These are phyloP conservation scores for Anadara kagoshimensis DNA, from an alignment of 1,140 invertebrate species.

Conservation along the genomic window DNA sequence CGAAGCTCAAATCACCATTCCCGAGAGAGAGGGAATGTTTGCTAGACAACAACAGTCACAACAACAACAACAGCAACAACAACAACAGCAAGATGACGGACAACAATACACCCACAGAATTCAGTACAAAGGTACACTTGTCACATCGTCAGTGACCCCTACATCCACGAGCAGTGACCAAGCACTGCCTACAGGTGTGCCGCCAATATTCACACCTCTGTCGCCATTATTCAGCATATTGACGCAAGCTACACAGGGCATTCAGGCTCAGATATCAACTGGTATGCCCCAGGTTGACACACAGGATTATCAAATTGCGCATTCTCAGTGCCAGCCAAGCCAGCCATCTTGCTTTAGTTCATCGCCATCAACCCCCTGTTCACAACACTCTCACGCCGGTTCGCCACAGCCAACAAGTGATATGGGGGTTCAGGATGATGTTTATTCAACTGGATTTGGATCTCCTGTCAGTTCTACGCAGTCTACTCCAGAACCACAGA, in stretches of 20 bases:
- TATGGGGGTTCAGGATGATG: conserved; percentile 53
- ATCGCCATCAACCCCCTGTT: conserved; percentile 52
- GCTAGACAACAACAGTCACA: conserved; percentile 45
- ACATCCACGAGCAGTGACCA: conserved; percentile 53
- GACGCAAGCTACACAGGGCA: conserved; percentile 55
- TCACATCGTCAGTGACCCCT: conserved; percentile 63
- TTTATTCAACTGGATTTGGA: conserved; percentile 62
- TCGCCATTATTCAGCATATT: conserved; percentile 66
- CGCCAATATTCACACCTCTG: conserved; percentile 59
- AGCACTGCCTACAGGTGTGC: conserved; percentile 13
- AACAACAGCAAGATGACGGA: conserved; percentile 14
- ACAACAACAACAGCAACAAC: conserved; percentile 40
- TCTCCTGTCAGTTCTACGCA: conserved; percentile 61
- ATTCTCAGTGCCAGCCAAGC: conserved; percentile 28
- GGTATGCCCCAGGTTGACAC: conserved; percentile 37
- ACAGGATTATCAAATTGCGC: conserved; percentile 14
- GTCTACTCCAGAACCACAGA: conserved; percentile 63
- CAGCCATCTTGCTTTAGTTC: conserved; percentile 45
- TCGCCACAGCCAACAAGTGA: conserved; percentile 41
- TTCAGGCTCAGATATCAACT: conserved; percentile 43
- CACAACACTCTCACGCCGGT: conserved; percentile 48
- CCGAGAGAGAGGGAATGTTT: conserved; percentile 59
- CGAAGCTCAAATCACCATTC: conserved; percentile 59
- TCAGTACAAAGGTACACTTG: conserved; percentile 72
- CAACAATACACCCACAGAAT: conserved; percentile 64